Evolutionary conservation across 1,140 invertebrate species (phyloP).

Genomic region (Goniozus legneri): DNA sequence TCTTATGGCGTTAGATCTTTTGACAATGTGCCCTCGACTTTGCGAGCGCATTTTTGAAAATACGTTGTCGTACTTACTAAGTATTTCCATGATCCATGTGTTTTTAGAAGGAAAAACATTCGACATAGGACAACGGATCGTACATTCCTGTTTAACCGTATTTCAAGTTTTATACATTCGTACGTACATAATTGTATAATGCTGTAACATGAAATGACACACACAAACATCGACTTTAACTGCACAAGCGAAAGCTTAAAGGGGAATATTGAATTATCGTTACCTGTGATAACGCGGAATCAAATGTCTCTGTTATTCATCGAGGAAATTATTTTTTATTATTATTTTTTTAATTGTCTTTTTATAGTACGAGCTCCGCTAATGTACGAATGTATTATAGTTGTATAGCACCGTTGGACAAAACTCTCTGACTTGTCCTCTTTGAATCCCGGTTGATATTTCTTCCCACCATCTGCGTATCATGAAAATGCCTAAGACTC

Average conservation of each 20-base stretch:
- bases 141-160: slow-evolving; percentile 42
- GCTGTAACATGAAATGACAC: slow-evolving; percentile 26
- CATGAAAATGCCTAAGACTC: too few species aligned
- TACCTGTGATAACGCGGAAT: slow-evolving; percentile 18
- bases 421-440: too few species aligned
- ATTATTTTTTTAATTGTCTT: too few species aligned
- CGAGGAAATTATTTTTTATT: slow-evolving; percentile 9
- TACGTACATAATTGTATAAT: slow-evolving; percentile 41
- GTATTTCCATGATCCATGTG: slow-evolving; percentile 23
- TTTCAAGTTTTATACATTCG: slow-evolving; percentile 50
- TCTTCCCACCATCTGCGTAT: too few species aligned
- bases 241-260: slow-evolving; percentile 6
- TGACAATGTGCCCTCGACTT: slow-evolving; percentile 18
- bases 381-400: slow-evolving; percentile 20
- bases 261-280: too few species aligned
- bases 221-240: slow-evolving; percentile 24
- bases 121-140: slow-evolving; percentile 26
- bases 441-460: too few species aligned
- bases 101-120: not conserved
- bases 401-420: too few species aligned
- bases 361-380: slow-evolving; percentile 17
- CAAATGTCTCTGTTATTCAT: too few species aligned
- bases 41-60: slow-evolving; percentile 13
- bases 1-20: too few species aligned
- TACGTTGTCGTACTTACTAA: slow-evolving; percentile 32